These are phyloP conservation scores for Spinibarbus caldwelli DNA, from an alignment of 2,797 vertebrate genomes.

Conservation along the genomic window DNA sequence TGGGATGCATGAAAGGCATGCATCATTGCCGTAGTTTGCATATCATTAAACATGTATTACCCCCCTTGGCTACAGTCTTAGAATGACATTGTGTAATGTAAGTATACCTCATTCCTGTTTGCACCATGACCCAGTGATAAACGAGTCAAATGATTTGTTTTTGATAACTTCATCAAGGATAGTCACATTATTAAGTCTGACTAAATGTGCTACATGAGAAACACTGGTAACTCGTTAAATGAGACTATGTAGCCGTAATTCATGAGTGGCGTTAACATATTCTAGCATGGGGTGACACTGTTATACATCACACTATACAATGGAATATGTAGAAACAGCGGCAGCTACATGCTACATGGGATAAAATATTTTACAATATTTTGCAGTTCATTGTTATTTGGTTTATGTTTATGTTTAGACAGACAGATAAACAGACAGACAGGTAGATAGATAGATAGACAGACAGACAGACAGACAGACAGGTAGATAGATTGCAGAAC, in stretches of 20 bases:
- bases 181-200: slow-evolving; percentile 77
- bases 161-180: slow-evolving; percentile 84
- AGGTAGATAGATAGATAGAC: too few relatives aligned
- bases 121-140: slow-evolving; percentile 76
- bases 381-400: not conserved
- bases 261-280: slow-evolving; percentile 49
- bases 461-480: too few relatives aligned
- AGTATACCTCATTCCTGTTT: slow-evolving; percentile 58
- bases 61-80: slow-evolving; percentile 83
- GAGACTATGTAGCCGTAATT: slow-evolving; percentile 49
- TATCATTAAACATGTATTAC: slow-evolving; percentile 89
- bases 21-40: slow-evolving; percentile 89
- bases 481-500: too few relatives aligned
- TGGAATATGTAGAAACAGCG: slow-evolving; percentile 40
- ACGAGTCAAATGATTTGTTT: slow-evolving; percentile 85
- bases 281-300: slow-evolving; percentile 47
- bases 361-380: not conserved
- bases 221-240: slow-evolving; percentile 54
- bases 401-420: not conserved
- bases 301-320: slow-evolving; percentile 59
- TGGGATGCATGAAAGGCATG: slow-evolving; percentile 80
- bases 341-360: not conserved
- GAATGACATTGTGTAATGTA: slow-evolving; percentile 84
- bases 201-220: slow-evolving; percentile 56
- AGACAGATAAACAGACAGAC: too few relatives aligned